Evolutionary conservation across 2,888 invertebrate genomes (phyloP), one percentile per base, ranked within the genome.

Genomic region (Nasonia oneida): DNA sequence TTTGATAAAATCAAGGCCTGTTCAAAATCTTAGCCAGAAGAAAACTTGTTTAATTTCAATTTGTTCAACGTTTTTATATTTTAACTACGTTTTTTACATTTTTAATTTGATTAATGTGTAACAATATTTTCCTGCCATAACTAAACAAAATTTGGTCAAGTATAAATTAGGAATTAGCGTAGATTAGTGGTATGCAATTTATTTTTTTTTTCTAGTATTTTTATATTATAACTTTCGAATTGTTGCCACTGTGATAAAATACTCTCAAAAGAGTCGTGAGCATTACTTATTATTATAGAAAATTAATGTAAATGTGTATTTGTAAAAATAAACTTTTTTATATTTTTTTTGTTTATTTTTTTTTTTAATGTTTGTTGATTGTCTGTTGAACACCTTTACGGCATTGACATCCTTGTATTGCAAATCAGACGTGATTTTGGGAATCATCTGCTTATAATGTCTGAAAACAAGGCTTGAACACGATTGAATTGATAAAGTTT

Each of bases 201-300:
- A 67, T 74, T 29, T 29, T 29, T 74, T 74, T 50, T 50, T 74
- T 37, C 47, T 70, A 67, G 53, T 64, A 64, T 10, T n/a, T 71
- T 71, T 39, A 71, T 18, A 70, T 67, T 39, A 79, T 83, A 47
- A 83, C 70, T 83, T 50, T 64, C 74, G 67, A 78, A 33, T 85
- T 53, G 81, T 87, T 74, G 87, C 86, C 84, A 79, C 87, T 88
- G 88, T 88, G 88, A 88, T 88, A 86, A 64, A 67, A 85, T 83
- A 73, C 81, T 86, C 83, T 86, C 64, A 84, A 85, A 70, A 88
- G 73, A 76, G 47, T 71, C 71, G 47, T 64, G 33, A 29, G 50
- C 18, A n/a, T 82, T 82, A 50, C 78, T 73, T 78, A 74, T 77
- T 8, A 78, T 81, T 57, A 39, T 75, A 57, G 57, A 81, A 81